Percentiles rank a stretch among this genome's conserved stretches.
Conservation (phyloP, 2,888 invertebrate genomes). For the Apodemia mormo region DNA sequence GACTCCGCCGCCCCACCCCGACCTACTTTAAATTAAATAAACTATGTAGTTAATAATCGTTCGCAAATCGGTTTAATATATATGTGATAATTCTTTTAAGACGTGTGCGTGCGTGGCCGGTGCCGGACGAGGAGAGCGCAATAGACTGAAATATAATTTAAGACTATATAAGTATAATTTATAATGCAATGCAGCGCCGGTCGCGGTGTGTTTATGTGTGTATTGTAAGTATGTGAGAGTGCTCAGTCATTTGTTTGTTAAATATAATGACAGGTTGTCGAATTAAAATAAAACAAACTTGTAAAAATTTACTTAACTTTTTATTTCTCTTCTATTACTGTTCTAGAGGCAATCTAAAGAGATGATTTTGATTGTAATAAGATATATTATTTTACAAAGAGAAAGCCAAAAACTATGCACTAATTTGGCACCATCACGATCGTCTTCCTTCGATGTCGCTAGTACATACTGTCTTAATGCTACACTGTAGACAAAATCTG, state of each 20-base stretch:
- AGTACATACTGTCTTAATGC: no score
- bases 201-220: conserved; percentile 84
- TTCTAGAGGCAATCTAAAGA: background rate
- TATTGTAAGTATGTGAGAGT: conserved; percentile 84
- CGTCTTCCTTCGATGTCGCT: no score
- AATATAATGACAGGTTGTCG: conserved; percentile 89
- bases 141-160: conserved; percentile 83
- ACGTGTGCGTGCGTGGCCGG: conserved; percentile 80
- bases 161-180: conserved; percentile 84
- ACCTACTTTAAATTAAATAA: conserved; percentile 79
- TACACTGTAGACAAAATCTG: no score
- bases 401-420: no score
- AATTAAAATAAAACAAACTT: conserved; percentile 84
- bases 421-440: no score
- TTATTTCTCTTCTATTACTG: conserved; percentile 28
- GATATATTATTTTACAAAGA: no score
- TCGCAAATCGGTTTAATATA: conserved; percentile 84
- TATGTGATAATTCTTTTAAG: conserved; percentile 85
- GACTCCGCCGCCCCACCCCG: conserved; percentile 79
- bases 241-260: conserved; percentile 83
- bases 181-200: conserved; percentile 84
- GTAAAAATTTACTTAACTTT: conserved; percentile 60
- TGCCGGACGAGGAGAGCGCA: conserved; percentile 81
- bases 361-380: no score
- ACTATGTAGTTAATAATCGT: conserved; percentile 75